These are phyloP conservation scores for Eciton burchellii DNA, from an alignment of 1,140 invertebrate genomes.

Conservation along the genomic window DNA sequence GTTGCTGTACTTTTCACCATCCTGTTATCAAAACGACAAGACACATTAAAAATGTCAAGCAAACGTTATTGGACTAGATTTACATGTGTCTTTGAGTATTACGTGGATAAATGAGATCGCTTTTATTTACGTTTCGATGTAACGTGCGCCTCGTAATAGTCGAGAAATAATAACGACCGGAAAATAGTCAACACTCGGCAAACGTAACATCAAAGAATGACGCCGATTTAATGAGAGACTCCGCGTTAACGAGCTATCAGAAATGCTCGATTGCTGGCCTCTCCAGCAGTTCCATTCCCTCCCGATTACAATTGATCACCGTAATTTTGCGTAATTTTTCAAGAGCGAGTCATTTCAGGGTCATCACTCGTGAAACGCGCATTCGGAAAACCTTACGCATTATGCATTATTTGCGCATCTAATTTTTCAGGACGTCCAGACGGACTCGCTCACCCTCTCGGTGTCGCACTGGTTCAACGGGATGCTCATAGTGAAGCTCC, in stretches of 20 bases:
- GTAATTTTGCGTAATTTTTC: no score
- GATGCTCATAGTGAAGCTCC: slow-evolving; percentile 86
- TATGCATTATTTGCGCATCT: background rate
- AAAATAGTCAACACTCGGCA: no score
- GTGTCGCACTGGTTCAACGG: slow-evolving; percentile 87
- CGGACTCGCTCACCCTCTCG: slow-evolving; percentile 77
- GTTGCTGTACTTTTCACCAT: slow-evolving; percentile 86
- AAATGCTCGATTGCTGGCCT: background rate
- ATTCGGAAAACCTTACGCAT: background rate
- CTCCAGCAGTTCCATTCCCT: slow-evolving; percentile 2
- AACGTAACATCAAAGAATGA: background rate
- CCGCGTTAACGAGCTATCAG: background rate
- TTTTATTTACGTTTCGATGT: no score
- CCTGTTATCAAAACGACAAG: slow-evolving; percentile 71
- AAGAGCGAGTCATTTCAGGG: slow-evolving; percentile 15
- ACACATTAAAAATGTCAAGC: background rate
- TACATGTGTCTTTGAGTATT: slow-evolving; percentile 9
- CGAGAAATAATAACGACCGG: background rate
- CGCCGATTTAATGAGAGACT: background rate
- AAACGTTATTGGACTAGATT: background rate
- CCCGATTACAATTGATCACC: no score
- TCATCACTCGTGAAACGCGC: background rate
- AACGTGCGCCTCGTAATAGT: background rate
- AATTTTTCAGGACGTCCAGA: background rate
- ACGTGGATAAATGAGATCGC: background rate